phyloP scores from a whole-genome alignment of 2,797 vertebrate species.

The Coranthus polyacanthus region DNA sequence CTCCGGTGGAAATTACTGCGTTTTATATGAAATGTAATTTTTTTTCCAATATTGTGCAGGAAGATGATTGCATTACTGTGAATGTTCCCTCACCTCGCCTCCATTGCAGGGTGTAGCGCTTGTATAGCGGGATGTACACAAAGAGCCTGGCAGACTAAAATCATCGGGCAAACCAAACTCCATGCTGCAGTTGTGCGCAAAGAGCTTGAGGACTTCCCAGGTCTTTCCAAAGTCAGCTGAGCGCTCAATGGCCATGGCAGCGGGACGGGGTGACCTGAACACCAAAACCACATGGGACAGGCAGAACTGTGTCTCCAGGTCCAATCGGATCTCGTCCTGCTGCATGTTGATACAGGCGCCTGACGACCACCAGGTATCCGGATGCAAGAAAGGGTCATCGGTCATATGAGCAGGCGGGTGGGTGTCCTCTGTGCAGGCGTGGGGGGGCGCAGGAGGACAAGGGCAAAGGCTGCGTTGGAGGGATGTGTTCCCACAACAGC shows the following conservation, averaged over 20 bases:
- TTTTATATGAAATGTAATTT: no score
- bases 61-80: background rate
- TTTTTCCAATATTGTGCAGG: background rate
- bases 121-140: conserved; percentile 92
- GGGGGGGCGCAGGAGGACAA: conserved; percentile 61
- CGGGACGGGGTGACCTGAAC: conserved; percentile 90
- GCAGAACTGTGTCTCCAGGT: conserved; percentile 89
- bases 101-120: conserved; percentile 85
- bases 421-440: conserved; percentile 75
- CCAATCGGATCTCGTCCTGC: conserved; percentile 87
- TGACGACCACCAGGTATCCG: conserved; percentile 91
- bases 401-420: conserved; percentile 90
- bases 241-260: conserved; percentile 89
- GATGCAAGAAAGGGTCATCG: conserved; percentile 88
- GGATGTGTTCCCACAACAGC: conserved; percentile 59
- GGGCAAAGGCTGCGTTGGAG: conserved; percentile 39
- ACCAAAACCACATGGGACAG: conserved; percentile 89
- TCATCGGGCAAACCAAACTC: conserved; percentile 90
- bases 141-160: conserved; percentile 79
- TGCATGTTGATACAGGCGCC: conserved; percentile 55
- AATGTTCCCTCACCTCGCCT: conserved; percentile 86
- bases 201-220: conserved; percentile 90
- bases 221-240: conserved; percentile 88
- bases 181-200: conserved; percentile 88
- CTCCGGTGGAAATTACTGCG: no score